These are phyloP conservation scores for Cyprinus carpio DNA, from an alignment of 2,113 vertebrate species.

Conservation along the genomic window DNA sequence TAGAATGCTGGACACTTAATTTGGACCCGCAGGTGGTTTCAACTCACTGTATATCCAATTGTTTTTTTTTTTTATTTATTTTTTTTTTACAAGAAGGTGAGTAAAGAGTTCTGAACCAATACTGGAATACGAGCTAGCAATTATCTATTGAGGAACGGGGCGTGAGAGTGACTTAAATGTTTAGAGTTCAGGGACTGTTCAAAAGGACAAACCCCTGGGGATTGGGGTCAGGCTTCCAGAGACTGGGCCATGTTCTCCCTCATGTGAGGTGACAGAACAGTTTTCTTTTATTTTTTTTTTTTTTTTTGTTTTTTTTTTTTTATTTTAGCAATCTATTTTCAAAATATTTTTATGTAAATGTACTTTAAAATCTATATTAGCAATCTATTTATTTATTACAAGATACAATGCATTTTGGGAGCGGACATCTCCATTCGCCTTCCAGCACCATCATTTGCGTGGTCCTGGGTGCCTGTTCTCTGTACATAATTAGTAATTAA, in stretches of 20 bases:
- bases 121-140: background rate
- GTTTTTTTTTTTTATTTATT: background rate
- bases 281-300: too few relatives aligned
- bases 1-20: slow-evolving; percentile 23
- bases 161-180: slow-evolving; percentile 22
- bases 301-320: too few relatives aligned
- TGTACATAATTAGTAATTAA: slow-evolving; percentile 78
- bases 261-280: background rate
- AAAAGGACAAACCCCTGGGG: background rate
- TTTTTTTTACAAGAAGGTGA: slow-evolving; percentile 18
- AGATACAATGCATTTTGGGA: slow-evolving; percentile 35
- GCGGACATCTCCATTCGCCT: slow-evolving; percentile 55
- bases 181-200: background rate
- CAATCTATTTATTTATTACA: too few relatives aligned
- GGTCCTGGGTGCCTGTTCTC: slow-evolving; percentile 59
- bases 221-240: background rate
- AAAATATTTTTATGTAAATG: slow-evolving; percentile 53
- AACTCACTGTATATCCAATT: background rate
- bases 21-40: slow-evolving; percentile 23
- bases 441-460: slow-evolving; percentile 57
- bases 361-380: too few relatives aligned
- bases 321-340: too few relatives aligned
- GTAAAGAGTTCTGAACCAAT: slow-evolving; percentile 1
- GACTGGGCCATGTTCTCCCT: background rate
- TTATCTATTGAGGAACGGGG: slow-evolving; percentile 45